Base-by-base conservation (phyloP, 2,113 vertebrate genomes). In the Ptilonorhynchus violaceus region DNA sequence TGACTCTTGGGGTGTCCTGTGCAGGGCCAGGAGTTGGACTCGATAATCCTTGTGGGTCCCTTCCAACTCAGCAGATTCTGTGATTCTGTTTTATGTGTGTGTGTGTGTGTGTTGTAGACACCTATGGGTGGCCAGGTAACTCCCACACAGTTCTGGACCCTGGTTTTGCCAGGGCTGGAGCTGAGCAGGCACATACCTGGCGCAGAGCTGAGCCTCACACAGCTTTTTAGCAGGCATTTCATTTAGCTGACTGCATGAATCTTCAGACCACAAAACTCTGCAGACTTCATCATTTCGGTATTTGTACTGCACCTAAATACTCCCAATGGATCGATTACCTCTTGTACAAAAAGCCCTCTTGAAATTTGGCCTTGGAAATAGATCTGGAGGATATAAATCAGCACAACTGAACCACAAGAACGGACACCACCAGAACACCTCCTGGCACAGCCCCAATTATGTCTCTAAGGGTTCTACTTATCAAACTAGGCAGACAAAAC, bases 221-320 rank as follows among this genome's bases (percentile, higher is more conserved):
- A 4, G n/a, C 39, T 60, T 49, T 79, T 12, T 2, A 42, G n/a
- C 68, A 31, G 28, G 37, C 77, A n/a, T 58, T 76, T 58, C 27
- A 15, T 70, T 83, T n/a, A 55, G 67, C 50, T 88, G 82, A 88
- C 75, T 41, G 68, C 76, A 83, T 39, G 63, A 70, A 85, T 11
- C 78, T 93, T 56, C 82, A 50, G 59, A 66, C 30, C 89, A 59
- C 78, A 80, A 35, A 93, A 69, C 42, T 73, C 68, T 9, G 23
- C 81, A 67, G 79, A 80, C 72, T 86, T 83, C 68, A 67, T 63
- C 23, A 47, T 73, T 79, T 89, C 1, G 0, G 10, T 83, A 74
- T 80, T 90, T 58, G 56, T 33, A 41, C 49, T 15, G 37, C 72
- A 86, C 91, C 94, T 88, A 93, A 90, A 52, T 28, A 41, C 35